phyloP scores from a whole-genome alignment of 2,888 invertebrate genomes.

The Athrips mouffetella region DNA sequence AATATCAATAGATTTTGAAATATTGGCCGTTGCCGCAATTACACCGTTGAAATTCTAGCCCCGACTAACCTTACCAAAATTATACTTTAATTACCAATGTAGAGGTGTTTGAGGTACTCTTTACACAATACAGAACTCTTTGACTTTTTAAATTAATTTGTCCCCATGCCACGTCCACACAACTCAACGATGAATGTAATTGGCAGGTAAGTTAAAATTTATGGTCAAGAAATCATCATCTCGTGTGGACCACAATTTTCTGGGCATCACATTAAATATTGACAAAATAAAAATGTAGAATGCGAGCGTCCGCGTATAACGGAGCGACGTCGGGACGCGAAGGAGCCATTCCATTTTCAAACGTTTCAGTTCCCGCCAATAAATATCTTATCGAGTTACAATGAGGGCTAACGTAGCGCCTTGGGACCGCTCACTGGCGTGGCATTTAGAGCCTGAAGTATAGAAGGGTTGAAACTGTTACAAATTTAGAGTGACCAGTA shows the following conservation, averaged over 20 bases:
- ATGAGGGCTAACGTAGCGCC: conserved; percentile 57
- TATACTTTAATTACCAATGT: too few species aligned
- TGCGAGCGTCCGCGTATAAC: conserved; percentile 61
- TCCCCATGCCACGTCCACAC: too few species aligned
- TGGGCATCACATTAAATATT: conserved; percentile 73
- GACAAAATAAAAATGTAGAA: conserved; percentile 77
- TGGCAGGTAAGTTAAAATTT: too few species aligned
- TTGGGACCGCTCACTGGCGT: conserved; percentile 49
- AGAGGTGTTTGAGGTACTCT: too few species aligned
- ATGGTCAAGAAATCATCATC: too few species aligned
- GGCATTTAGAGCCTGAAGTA: conserved; percentile 28
- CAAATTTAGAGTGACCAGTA: neutral
- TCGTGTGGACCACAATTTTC: conserved; percentile 30
- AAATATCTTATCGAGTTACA: conserved; percentile 77
- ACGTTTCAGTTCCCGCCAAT: conserved; percentile 71
- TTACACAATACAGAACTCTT: too few species aligned
- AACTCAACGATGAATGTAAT: too few species aligned
- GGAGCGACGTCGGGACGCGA: conserved; percentile 57
- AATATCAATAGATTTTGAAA: too few species aligned
- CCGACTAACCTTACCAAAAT: too few species aligned
- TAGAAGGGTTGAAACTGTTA: conserved; percentile 4
- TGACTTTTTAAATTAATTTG: too few species aligned
- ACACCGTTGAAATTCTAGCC: too few species aligned
- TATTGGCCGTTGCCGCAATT: too few species aligned
- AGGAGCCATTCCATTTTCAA: conserved; percentile 69